Conservation (phyloP, 2,888 invertebrate genomes). For the Odontocolon sp. region DNA sequence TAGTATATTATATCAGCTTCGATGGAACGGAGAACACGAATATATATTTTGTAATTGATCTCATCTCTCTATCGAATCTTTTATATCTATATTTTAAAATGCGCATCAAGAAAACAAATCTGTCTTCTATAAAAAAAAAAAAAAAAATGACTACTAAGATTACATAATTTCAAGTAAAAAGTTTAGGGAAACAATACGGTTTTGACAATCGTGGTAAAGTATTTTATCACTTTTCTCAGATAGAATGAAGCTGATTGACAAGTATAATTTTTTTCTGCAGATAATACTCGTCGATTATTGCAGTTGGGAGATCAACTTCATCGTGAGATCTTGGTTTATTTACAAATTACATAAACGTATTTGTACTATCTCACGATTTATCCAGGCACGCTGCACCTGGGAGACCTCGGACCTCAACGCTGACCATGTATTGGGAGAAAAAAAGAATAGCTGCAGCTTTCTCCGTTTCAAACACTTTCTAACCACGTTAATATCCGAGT, state of each 20-base stretch:
- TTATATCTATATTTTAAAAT: not conserved
- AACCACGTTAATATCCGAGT: slow-evolving; percentile 52
- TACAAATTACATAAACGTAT: slow-evolving; percentile 38
- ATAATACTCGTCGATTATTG: no score
- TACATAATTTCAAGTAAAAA: no score
- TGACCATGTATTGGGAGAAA: slow-evolving; percentile 27
- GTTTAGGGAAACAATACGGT: no score
- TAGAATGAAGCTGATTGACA: no score
- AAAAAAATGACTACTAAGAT: no score
- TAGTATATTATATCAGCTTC: slow-evolving; percentile 43
- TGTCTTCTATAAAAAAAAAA: not conserved
- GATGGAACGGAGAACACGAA: not conserved
- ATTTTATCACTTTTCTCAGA: no score
- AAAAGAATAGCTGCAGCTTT: slow-evolving; percentile 43
- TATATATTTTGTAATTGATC: not conserved
- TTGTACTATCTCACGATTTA: slow-evolving; percentile 16
- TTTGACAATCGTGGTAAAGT: no score
- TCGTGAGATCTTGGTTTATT: no score
- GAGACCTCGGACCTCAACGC: slow-evolving; percentile 38
- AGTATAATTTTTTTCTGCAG: no score
- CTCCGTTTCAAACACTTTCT: slow-evolving; percentile 61
- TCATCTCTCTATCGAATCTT: slow-evolving; percentile 7
- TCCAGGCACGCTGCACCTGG: slow-evolving; percentile 12
- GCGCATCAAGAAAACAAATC: no score
- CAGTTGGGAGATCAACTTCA: no score